A percentile compares a stretch with the other conserved stretches of the same genome.
phyloP scores from a whole-genome alignment of 2,888 invertebrate species.

The Xestia ashworthii region DNA sequence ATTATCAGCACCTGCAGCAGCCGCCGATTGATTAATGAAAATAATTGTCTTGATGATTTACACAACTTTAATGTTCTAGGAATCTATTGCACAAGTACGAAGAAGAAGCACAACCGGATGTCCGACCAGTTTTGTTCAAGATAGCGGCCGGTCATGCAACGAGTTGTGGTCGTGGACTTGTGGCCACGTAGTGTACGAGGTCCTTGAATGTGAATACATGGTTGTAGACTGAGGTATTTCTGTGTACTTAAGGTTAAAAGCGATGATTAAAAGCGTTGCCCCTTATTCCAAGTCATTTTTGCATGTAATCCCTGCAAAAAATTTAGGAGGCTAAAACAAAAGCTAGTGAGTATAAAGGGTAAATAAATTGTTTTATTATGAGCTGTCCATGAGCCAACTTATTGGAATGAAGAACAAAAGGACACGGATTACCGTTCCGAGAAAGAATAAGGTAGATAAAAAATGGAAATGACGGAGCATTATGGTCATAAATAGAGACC shows the following conservation, averaged over 20 bases:
- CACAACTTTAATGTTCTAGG: too few relatives aligned
- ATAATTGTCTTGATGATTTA: too few relatives aligned
- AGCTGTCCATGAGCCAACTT: background rate
- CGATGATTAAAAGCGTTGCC: background rate
- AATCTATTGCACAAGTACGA: too few relatives aligned
- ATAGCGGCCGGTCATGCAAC: too few relatives aligned
- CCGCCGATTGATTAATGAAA: too few relatives aligned
- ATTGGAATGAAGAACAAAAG: constrained; percentile 24
- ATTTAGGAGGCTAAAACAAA: background rate
- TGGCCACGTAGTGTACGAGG: too few relatives aligned
- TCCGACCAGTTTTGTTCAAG: too few relatives aligned
- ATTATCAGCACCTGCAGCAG: too few relatives aligned
- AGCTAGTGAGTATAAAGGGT: background rate
- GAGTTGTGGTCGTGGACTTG: too few relatives aligned
- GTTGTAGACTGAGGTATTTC: too few relatives aligned
- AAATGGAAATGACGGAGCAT: background rate
- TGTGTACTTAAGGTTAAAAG: background rate
- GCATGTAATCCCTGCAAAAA: background rate
- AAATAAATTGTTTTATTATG: background rate
- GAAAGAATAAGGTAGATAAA: constrained; percentile 7
- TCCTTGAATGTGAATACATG: too few relatives aligned
- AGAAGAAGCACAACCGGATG: too few relatives aligned
- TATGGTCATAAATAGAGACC: background rate
- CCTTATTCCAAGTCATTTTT: background rate
- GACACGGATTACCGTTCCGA: constrained; percentile 10